phyloP scores from a whole-genome alignment of 2,888 invertebrate genomes.

The Nemapogon koenigi region DNA sequence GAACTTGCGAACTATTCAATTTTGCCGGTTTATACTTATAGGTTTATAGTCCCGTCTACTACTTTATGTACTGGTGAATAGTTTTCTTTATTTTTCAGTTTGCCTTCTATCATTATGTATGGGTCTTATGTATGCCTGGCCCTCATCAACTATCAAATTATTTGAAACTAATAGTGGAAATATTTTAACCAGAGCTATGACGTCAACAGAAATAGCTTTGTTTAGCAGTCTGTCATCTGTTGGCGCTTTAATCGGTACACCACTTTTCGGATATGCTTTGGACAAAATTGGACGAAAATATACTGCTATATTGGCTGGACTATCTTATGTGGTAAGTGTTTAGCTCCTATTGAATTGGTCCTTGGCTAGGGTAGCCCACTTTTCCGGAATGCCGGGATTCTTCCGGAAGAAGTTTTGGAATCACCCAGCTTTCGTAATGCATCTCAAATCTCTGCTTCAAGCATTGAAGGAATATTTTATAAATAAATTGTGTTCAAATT shows the following conservation, averaged over 20 bases:
- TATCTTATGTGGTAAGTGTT: constrained; percentile 31
- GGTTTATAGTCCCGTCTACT: too few relatives aligned
- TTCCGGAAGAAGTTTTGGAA: too few relatives aligned
- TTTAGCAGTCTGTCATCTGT: constrained; percentile 35
- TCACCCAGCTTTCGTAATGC: too few relatives aligned
- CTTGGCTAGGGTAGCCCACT: too few relatives aligned
- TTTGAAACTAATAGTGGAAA: constrained; percentile 33
- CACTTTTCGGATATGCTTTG: constrained; percentile 25
- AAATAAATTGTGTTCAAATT: too few relatives aligned
- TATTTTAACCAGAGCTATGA: constrained; percentile 36
- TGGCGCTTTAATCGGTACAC: constrained; percentile 31
- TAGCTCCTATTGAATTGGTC: too few relatives aligned
- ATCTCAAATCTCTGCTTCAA: too few relatives aligned
- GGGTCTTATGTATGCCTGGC: constrained; percentile 38
- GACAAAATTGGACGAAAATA: constrained; percentile 35
- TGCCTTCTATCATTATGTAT: constrained; percentile 30
- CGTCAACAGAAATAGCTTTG: constrained; percentile 28
- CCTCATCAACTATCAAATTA: constrained; percentile 32
- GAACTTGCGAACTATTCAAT: too few relatives aligned
- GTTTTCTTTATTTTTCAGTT: constrained; percentile 25
- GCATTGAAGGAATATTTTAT: too few relatives aligned
- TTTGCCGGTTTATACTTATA: too few relatives aligned
- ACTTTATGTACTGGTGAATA: too few relatives aligned
- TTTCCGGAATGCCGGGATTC: too few relatives aligned
- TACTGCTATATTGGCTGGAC: constrained; percentile 22